A percentile compares a stretch with the other conserved stretches of the same genome.
Evolutionary conservation across 1,140 invertebrate genomes (phyloP).

Genomic region (Drosophila yakuba): DNA sequence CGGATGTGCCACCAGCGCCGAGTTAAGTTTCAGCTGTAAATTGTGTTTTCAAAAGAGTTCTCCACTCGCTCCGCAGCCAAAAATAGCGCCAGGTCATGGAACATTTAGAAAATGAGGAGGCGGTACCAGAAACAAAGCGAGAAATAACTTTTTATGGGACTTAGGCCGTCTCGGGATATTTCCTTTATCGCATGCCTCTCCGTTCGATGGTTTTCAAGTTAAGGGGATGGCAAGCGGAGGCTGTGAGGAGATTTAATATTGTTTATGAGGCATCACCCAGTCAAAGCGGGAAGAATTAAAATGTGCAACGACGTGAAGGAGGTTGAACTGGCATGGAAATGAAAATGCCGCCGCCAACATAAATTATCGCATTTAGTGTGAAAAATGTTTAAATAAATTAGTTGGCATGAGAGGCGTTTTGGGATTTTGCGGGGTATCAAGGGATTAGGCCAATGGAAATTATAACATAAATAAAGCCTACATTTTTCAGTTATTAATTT

Average conservation of each 20-base stretch:
- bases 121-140: slow-evolving; percentile 47
- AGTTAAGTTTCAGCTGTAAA: slow-evolving; percentile 52
- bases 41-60: slow-evolving; percentile 66
- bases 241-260: slow-evolving; percentile 71
- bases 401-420: slow-evolving; percentile 36
- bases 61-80: slow-evolving; percentile 31
- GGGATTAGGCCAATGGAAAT: slow-evolving; percentile 32
- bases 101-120: slow-evolving; percentile 73
- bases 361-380: slow-evolving; percentile 78
- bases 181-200: slow-evolving; percentile 43
- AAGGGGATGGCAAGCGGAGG: slow-evolving; percentile 4
- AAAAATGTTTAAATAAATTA: slow-evolving; percentile 63
- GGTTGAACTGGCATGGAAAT: slow-evolving; percentile 44
- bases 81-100: slow-evolving; percentile 77
- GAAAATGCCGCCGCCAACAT: slow-evolving; percentile 55
- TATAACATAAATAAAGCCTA: slow-evolving; percentile 45
- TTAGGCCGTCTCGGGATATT: slow-evolving; percentile 50
- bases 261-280: slow-evolving; percentile 74
- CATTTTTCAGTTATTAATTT: slow-evolving; percentile 36
- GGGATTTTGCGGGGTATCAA: slow-evolving; percentile 25
- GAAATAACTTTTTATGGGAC: slow-evolving; percentile 64
- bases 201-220: slow-evolving; percentile 8
- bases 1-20: slow-evolving; percentile 25
- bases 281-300: slow-evolving; percentile 68
- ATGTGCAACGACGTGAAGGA: slow-evolving; percentile 50